Evolutionary conservation across 2,888 invertebrate species (phyloP).

Genomic region (Rugalucina vietnamica): DNA sequence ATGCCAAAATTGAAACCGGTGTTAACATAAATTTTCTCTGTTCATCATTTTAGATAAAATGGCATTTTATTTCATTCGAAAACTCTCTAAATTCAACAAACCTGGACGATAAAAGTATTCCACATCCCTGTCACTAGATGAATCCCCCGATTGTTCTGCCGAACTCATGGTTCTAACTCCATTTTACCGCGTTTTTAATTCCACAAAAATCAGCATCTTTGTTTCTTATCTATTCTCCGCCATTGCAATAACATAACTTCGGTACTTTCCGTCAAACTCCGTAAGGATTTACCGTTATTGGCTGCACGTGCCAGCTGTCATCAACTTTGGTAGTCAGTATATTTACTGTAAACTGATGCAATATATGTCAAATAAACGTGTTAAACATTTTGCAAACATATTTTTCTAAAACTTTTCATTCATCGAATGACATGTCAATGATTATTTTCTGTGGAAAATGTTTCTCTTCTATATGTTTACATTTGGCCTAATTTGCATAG

Average conservation of each 20-base stretch:
- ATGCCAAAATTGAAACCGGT: slow-evolving; percentile 55
- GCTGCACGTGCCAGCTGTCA: background rate
- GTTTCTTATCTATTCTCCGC: slow-evolving; percentile 74
- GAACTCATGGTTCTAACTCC: slow-evolving; percentile 75
- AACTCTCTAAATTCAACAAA: slow-evolving; percentile 30
- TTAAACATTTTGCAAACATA: background rate
- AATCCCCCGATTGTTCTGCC: slow-evolving; percentile 76
- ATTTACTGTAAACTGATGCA: background rate
- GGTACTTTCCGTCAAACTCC: slow-evolving; percentile 68
- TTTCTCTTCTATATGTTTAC: background rate
- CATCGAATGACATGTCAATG: background rate
- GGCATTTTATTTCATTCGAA: background rate
- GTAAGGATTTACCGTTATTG: background rate
- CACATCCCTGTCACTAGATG: slow-evolving; percentile 78
- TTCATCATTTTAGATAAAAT: background rate
- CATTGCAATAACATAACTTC: slow-evolving; percentile 78
- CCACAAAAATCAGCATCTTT: slow-evolving; percentile 69
- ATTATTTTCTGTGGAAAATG: background rate
- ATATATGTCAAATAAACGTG: background rate
- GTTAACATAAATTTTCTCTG: slow-evolving; percentile 27
- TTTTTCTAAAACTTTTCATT: background rate
- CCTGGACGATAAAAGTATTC: slow-evolving; percentile 79
- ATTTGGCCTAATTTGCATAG: background rate
- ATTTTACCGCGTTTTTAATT: slow-evolving; percentile 56
- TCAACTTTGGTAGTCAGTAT: too few relatives aligned